These are phyloP conservation scores for Eupsittula cactorum DNA, from an alignment of 2,113 vertebrate species.

Conservation along the genomic window DNA sequence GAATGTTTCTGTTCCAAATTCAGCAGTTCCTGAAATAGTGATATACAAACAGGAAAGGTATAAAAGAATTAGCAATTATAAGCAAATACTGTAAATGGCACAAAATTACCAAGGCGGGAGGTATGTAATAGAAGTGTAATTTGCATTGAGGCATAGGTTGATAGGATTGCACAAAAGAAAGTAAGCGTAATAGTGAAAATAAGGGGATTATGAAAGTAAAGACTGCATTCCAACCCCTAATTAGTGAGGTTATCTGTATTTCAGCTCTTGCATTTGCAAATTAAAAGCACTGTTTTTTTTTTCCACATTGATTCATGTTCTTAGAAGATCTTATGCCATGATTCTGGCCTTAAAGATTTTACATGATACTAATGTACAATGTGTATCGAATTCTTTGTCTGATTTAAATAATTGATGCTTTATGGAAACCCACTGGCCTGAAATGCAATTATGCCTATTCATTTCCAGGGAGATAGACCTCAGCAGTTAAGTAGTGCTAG, in stretches of 20 bases:
- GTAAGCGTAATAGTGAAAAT: slow-evolving; percentile 29
- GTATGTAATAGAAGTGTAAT: background rate
- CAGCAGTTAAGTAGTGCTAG: slow-evolving; percentile 19
- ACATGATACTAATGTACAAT: background rate
- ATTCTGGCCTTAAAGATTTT: slow-evolving; percentile 42
- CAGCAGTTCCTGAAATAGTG: background rate
- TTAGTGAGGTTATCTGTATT: slow-evolving; percentile 36
- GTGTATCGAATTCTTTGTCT: slow-evolving; percentile 6
- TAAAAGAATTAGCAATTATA: background rate
- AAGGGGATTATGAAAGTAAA: slow-evolving; percentile 38
- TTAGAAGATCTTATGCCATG: background rate
- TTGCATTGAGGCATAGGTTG: background rate
- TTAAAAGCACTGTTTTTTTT: background rate
- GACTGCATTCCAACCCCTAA: slow-evolving; percentile 26
- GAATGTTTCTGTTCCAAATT: background rate
- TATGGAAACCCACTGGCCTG: slow-evolving; percentile 32
- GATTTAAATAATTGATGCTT: slow-evolving; percentile 27
- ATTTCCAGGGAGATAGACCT: slow-evolving; percentile 42
- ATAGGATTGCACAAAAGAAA: slow-evolving; percentile 14
- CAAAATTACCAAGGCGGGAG: background rate
- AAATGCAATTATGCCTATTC: slow-evolving; percentile 37
- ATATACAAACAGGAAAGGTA: background rate
- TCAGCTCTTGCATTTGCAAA: background rate
- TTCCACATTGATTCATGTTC: background rate
- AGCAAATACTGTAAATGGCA: background rate